Conservation (phyloP, 2,888 invertebrate species). For the Drosophila mettleri region DNA sequence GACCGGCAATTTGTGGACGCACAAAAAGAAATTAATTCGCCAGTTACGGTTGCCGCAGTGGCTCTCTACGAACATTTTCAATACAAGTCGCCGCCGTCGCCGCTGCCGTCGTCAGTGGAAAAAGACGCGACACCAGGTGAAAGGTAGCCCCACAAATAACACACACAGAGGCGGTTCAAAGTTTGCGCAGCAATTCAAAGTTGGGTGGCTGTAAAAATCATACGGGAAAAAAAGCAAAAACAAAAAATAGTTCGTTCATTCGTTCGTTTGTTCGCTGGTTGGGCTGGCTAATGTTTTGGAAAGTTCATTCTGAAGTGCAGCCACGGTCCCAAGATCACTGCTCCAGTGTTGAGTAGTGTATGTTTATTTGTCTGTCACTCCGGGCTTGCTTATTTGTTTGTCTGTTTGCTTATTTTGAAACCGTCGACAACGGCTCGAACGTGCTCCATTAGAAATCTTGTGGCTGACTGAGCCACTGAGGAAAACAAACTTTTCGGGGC, state of each 20-base stretch:
- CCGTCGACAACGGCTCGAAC: conserved; percentile 58
- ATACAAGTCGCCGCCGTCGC: conserved; percentile 25
- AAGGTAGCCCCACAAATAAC: conserved; percentile 48
- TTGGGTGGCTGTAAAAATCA: conserved; percentile 33
- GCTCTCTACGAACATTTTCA: conserved; percentile 34
- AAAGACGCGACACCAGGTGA: conserved; percentile 54
- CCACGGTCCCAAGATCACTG: conserved; percentile 47
- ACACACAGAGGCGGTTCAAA: conserved; percentile 35
- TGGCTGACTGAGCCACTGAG: conserved; percentile 35
- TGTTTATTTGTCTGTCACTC: conserved; percentile 42
- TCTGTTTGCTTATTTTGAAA: conserved; percentile 48
- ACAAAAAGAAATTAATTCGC: conserved; percentile 77
- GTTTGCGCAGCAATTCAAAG: conserved; percentile 51
- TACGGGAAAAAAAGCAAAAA: background rate
- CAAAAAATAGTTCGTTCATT: conserved; percentile 1
- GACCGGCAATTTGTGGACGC: conserved; percentile 67
- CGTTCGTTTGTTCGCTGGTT: conserved; percentile 11
- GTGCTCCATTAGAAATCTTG: conserved; percentile 72
- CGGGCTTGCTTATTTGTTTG: conserved; percentile 15
- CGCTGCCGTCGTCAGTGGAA: conserved; percentile 19
- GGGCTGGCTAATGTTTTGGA: conserved; percentile 67
- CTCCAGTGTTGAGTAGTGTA: conserved; percentile 38
- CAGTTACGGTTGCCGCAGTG: conserved; percentile 80
- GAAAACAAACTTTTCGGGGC: conserved; percentile 65
- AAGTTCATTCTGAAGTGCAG: conserved; percentile 71